Evolutionary conservation across 2,888 invertebrate species (phyloP).

Genomic region (Caenorhabditis sp.): DNA sequence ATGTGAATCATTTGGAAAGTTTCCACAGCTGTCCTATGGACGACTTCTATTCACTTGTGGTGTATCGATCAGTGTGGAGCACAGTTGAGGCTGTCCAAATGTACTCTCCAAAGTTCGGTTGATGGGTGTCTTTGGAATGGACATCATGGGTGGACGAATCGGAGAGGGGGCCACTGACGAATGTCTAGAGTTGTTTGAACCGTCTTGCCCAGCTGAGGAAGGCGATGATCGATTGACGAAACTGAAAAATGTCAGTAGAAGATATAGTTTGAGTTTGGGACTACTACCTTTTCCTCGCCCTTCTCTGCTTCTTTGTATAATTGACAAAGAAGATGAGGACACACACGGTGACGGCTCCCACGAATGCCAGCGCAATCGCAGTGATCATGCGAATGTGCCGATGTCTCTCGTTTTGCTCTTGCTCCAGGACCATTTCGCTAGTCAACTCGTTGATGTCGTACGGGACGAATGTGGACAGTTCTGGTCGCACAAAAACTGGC

Average conservation of each 20-base stretch:
- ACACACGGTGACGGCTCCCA: conserved; percentile 75
- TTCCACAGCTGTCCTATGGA: neutral
- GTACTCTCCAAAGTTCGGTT: conserved; percentile 54
- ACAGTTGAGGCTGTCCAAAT: conserved; percentile 58
- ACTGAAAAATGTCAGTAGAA: conserved; percentile 18
- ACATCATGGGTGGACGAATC: conserved; percentile 50
- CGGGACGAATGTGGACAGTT: conserved; percentile 79
- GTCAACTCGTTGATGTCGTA: conserved; percentile 82
- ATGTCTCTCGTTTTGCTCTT: conserved; percentile 65
- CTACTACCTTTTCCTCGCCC: conserved; percentile 34
- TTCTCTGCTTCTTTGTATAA: conserved; percentile 69
- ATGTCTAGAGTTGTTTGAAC: neutral
- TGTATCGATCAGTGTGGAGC: conserved; percentile 63
- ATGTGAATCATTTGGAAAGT: neutral
- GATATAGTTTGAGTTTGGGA: neutral
- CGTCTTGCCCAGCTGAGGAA: conserved; percentile 6
- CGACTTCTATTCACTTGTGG: conserved; percentile 28
- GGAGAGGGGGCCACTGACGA: conserved; percentile 21
- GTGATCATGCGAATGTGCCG: conserved; percentile 72
- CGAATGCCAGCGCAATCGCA: conserved; percentile 78
- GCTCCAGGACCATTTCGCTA: conserved; percentile 76
- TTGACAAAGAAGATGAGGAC: conserved; percentile 85
- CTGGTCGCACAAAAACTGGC: conserved; percentile 79
- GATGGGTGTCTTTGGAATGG: conserved; percentile 48
- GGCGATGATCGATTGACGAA: conserved; percentile 24